Evolutionary conservation across 2,113 vertebrate species (phyloP).

Genomic region (Syngnathus floridae): DNA sequence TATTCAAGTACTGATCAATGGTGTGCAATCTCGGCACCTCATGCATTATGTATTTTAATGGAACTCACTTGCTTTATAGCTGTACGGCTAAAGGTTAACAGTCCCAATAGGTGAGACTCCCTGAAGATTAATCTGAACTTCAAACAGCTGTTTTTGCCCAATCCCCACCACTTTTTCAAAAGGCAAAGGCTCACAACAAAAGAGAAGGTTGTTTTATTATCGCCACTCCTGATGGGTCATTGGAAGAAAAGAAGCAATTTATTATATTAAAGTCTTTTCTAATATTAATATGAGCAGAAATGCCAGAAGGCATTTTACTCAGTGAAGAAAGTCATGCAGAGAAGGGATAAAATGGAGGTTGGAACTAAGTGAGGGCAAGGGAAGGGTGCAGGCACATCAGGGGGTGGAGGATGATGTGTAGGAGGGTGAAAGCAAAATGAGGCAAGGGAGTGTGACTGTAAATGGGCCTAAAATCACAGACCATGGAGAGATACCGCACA

Average conservation of each 20-base stretch:
- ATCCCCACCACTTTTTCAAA: constrained; percentile 44
- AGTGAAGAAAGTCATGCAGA: constrained; percentile 49
- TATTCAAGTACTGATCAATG: constrained; percentile 95
- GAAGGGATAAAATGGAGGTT: constrained; percentile 41
- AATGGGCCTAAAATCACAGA: constrained; percentile 28
- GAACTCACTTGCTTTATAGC: constrained; percentile 81
- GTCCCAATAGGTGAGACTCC: constrained; percentile 78
- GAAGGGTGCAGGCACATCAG: constrained; percentile 22
- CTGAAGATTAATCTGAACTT: constrained; percentile 79
- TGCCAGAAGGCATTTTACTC: constrained; percentile 65
- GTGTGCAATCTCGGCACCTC: constrained; percentile 81
- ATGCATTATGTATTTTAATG: constrained; percentile 91
- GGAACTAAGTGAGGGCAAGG: constrained; percentile 32
- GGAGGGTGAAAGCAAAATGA: constrained; percentile 26
- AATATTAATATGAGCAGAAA: constrained; percentile 74
- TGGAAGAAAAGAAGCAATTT: constrained; percentile 67
- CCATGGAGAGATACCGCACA: constrained; percentile 29
- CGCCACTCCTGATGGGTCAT: constrained; percentile 53
- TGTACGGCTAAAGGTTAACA: constrained; percentile 85
- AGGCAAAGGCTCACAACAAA: constrained; percentile 70
- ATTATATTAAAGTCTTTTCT: constrained; percentile 62
- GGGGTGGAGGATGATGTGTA: constrained; percentile 25
- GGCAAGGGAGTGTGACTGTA: constrained; percentile 8
- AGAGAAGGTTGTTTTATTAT: constrained; percentile 67
- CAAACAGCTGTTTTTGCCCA: constrained; percentile 68